phyloP scores from a whole-genome alignment of 2,113 vertebrate genomes.

The Passerina amoena region DNA sequence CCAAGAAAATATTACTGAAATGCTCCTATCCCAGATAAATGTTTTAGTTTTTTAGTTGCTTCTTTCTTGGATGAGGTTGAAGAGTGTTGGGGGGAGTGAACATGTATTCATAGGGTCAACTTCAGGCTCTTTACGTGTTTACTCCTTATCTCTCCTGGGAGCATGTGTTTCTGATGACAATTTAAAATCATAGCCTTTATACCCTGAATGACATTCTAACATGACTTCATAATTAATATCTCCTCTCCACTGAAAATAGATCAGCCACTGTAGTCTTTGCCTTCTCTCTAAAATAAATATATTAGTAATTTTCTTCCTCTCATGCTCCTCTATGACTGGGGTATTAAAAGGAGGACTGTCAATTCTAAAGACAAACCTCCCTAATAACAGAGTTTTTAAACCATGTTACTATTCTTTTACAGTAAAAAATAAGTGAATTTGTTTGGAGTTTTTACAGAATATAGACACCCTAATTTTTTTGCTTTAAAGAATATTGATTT shows the following conservation, averaged over 20 bases:
- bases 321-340: neutral
- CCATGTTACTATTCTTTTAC: neutral
- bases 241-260: neutral
- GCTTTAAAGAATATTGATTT: neutral
- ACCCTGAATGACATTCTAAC: neutral
- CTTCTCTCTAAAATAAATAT: neutral
- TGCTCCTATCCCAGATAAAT: fast-evolving
- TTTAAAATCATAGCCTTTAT: neutral
- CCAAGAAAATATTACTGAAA: neutral
- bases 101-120: neutral
- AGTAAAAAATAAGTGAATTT: neutral
- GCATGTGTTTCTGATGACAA: neutral
- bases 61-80: neutral
- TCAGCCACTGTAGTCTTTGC: neutral
- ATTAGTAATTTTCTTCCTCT: neutral
- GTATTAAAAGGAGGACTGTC: neutral
- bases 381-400: neutral
- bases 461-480: neutral
- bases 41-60: neutral
- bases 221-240: neutral
- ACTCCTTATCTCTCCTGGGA: neutral
- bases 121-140: neutral
- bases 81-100: neutral
- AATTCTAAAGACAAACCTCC: neutral
- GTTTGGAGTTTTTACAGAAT: neutral